Conservation (phyloP, 2,113 vertebrate species). For the Chiloscyllium plagiosum region DNA sequence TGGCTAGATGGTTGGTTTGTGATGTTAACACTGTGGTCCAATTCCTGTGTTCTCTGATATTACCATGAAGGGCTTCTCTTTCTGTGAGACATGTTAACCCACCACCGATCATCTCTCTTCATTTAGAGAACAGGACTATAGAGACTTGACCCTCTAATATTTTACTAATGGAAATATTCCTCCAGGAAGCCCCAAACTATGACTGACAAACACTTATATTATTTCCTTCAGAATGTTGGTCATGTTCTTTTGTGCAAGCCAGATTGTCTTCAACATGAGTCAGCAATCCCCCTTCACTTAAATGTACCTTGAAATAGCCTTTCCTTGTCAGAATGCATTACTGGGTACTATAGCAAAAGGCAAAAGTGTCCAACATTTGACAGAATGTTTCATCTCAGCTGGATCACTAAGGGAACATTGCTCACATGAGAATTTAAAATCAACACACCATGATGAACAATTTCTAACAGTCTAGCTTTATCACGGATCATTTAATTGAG, state of each 20-base stretch:
- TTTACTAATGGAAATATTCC: background rate
- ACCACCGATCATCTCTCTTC: no score
- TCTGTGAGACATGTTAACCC: no score
- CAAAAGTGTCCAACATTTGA: background rate
- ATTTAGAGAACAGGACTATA: no score
- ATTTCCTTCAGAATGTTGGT: background rate
- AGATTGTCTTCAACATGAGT: background rate
- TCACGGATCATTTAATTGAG: background rate
- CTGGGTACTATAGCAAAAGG: background rate
- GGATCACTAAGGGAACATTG: background rate
- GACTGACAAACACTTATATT: background rate
- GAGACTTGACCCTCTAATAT: no score
- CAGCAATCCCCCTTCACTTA: background rate
- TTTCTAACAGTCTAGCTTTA: background rate
- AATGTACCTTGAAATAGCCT: slow-evolving; percentile 4
- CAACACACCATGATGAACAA: background rate
- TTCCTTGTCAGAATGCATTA: slow-evolving; percentile 14
- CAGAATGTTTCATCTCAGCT: background rate
- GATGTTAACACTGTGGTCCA: no score
- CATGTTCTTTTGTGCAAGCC: background rate
- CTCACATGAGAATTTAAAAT: background rate
- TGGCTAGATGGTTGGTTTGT: no score
- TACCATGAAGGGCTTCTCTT: no score
- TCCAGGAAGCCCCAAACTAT: background rate
- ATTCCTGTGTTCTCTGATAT: no score